A percentile compares a stretch with the other conserved stretches of the same genome.
phyloP scores from a whole-genome alignment of 2,888 invertebrate genomes.

The Rotaria magnacalcarata region DNA sequence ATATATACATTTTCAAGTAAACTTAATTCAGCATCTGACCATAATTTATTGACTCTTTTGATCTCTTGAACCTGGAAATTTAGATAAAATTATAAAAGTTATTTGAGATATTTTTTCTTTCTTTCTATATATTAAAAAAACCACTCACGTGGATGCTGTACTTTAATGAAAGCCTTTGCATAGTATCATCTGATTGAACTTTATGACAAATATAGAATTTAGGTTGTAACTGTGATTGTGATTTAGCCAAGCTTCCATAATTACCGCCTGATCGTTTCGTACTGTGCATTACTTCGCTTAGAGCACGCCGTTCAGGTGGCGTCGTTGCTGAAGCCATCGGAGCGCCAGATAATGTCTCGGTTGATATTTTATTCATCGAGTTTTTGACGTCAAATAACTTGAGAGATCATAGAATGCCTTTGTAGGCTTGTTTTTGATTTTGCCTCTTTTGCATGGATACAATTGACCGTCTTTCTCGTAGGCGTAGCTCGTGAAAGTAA shows the following conservation, averaged over 20 bases:
- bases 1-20: not conserved
- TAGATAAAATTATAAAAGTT: too few relatives aligned
- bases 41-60: not conserved
- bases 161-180: not conserved
- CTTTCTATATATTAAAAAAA: too few relatives aligned
- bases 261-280: slow-evolving; percentile 25
- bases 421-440: not conserved
- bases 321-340: not conserved
- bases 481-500: too few relatives aligned
- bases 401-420: not conserved
- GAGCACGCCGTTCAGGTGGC: slow-evolving; percentile 8
- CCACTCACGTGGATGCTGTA: not conserved
- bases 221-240: slow-evolving; percentile 26
- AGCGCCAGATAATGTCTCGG: not conserved
- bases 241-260: slow-evolving; percentile 34
- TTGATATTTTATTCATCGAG: not conserved
- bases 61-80: not conserved
- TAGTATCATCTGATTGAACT: not conserved
- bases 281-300: not conserved
- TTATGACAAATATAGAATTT: slow-evolving; percentile 32
- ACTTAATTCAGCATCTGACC: slow-evolving; percentile 23
- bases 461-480: not conserved
- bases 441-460: not conserved
- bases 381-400: not conserved
- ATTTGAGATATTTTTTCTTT: too few relatives aligned